A percentile compares a stretch with the other conserved stretches of the same genome.
Evolutionary conservation across 2,797 vertebrate species (phyloP).

Genomic region (Chelmon rostratus): DNA sequence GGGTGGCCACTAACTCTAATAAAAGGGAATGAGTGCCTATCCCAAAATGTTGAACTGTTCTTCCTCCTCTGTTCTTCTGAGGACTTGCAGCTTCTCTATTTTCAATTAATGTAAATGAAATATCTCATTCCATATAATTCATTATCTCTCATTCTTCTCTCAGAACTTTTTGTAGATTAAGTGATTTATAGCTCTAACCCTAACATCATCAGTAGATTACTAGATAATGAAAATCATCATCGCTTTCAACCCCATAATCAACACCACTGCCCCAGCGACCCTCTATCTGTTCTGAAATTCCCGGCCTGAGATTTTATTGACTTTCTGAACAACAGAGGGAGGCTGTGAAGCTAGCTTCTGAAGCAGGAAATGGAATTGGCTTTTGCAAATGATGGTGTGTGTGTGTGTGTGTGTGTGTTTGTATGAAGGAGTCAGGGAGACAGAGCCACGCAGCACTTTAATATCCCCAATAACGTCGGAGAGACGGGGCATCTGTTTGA

Average conservation of each 20-base stretch:
- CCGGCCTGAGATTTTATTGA: constrained; percentile 38
- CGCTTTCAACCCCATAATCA: constrained; percentile 10
- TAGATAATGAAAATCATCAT: constrained; percentile 1
- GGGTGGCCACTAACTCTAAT: background rate
- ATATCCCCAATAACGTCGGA: constrained; percentile 66
- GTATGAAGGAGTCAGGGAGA: constrained; percentile 60
- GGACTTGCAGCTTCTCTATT: background rate
- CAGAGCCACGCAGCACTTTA: constrained; percentile 61
- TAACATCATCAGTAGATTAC: background rate
- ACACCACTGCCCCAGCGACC: background rate
- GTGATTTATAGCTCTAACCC: background rate
- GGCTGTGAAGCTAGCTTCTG: constrained; percentile 42
- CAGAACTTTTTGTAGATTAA: background rate
- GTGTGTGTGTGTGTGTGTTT: constrained; percentile 53
- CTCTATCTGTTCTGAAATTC: constrained; percentile 14
- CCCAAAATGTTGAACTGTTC: background rate
- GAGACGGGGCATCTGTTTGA: constrained; percentile 73
- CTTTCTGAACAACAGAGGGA: constrained; percentile 31
- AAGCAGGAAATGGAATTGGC: constrained; percentile 65
- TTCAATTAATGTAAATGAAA: background rate
- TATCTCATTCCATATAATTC: background rate
- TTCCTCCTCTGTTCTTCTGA: background rate
- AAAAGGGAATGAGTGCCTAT: background rate
- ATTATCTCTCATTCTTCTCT: background rate
- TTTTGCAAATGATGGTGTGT: constrained; percentile 53